Conservation (phyloP, 2,113 vertebrate species). For the Saimiri boliviensis region DNA sequence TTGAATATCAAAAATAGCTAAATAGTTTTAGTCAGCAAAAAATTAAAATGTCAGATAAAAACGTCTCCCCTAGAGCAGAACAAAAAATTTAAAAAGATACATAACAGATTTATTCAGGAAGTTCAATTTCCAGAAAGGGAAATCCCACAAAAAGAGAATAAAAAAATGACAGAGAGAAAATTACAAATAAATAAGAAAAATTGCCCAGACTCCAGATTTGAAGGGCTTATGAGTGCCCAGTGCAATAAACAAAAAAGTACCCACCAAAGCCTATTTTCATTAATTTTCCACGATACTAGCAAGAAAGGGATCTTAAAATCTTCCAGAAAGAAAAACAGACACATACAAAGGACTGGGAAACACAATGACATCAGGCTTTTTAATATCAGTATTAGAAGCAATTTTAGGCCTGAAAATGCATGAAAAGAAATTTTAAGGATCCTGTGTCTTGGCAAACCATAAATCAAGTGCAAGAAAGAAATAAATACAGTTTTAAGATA, state of each 20-base stretch:
- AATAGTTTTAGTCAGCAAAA: neutral
- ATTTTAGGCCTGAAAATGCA: neutral
- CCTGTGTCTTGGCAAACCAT: neutral
- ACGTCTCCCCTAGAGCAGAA: neutral
- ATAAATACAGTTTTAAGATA: neutral
- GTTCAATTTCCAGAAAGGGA: neutral
- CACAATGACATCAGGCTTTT: neutral
- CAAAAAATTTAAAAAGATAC: neutral
- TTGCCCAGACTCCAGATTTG: neutral
- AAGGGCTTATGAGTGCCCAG: neutral
- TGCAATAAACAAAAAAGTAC: neutral
- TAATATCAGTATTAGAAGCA: neutral
- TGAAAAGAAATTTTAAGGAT: neutral
- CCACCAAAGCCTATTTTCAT: neutral
- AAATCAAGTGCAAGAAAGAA: neutral
- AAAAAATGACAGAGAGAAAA: neutral
- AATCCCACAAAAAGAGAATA: neutral
- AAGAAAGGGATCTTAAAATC: neutral
- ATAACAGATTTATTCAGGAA: conserved; percentile 8
- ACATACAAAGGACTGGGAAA: neutral
- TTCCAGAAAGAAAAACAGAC: neutral
- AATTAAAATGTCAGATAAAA: conserved; percentile 38
- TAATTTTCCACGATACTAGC: neutral
- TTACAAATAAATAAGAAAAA: neutral
- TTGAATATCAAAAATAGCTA: neutral